phyloP scores from a whole-genome alignment of 2,113 vertebrate species.

The Alethe diademata region DNA sequence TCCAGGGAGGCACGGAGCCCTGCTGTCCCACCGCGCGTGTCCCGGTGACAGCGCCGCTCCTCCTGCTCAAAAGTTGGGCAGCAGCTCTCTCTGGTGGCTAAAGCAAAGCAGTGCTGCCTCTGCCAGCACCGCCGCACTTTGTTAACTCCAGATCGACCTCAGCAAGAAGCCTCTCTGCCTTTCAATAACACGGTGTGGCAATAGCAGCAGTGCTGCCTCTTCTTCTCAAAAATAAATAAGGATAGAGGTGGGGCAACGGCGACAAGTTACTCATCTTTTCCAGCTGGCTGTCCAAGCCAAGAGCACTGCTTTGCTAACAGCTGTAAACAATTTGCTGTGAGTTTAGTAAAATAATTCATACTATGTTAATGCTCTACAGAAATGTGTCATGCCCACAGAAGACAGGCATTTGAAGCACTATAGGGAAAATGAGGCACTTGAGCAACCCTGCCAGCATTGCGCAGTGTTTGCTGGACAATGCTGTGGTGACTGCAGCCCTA shows the following conservation, averaged over 20 bases:
- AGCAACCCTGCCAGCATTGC: background rate
- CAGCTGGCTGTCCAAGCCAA: background rate
- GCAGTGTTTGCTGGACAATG: background rate
- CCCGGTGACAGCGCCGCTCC: background rate
- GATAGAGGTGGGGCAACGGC: background rate
- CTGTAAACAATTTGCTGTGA: background rate
- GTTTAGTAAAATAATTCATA: background rate
- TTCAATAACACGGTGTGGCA: background rate
- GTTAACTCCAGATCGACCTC: fast-evolving
- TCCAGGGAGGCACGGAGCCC: background rate
- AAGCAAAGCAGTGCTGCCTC: background rate
- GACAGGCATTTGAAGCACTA: background rate
- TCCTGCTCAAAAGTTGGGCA: background rate
- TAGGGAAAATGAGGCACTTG: background rate
- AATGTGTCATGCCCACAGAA: background rate
- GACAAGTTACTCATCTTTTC: background rate
- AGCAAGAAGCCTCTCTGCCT: background rate
- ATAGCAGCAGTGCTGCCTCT: background rate
- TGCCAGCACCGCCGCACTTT: fast-evolving
- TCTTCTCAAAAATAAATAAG: background rate
- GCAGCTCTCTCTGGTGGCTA: constrained; percentile 67
- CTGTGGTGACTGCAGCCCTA: background rate
- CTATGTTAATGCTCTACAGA: background rate
- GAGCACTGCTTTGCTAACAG: background rate
- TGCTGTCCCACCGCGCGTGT: background rate